Evolutionary conservation across 2,888 invertebrate genomes (phyloP).

Genomic region (Athalia circularis): DNA sequence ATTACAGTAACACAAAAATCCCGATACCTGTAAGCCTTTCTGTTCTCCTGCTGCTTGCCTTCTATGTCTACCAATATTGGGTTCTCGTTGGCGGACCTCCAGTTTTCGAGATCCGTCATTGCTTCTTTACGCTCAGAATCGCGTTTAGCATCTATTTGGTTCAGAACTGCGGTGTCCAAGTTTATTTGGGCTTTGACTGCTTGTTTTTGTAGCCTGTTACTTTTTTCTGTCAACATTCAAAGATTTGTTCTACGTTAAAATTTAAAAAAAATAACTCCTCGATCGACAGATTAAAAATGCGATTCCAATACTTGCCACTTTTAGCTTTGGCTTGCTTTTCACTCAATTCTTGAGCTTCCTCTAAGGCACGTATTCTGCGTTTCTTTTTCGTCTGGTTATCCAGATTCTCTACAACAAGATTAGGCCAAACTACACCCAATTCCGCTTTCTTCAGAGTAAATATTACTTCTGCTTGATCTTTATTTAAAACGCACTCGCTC

Average conservation of each 20-base stretch:
- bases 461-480: slow-evolving; percentile 76
- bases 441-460: slow-evolving; percentile 82
- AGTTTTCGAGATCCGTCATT: slow-evolving; percentile 81
- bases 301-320: slow-evolving; percentile 58
- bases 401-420: slow-evolving; percentile 76
- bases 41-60: slow-evolving; percentile 61
- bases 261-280: neutral
- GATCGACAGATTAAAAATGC: neutral
- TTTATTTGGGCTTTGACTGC: slow-evolving; percentile 79
- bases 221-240: slow-evolving; percentile 70
- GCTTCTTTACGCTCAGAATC: slow-evolving; percentile 80
- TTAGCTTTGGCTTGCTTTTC: slow-evolving; percentile 77
- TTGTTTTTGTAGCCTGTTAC: slow-evolving; percentile 77
- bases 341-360: slow-evolving; percentile 77
- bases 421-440: slow-evolving; percentile 76
- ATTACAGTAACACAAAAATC: slow-evolving; percentile 7
- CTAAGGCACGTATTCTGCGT: slow-evolving; percentile 77
- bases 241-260: neutral
- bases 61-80: slow-evolving; percentile 57
- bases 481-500: slow-evolving; percentile 80
- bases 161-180: slow-evolving; percentile 77
- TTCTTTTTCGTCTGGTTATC: slow-evolving; percentile 77
- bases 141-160: slow-evolving; percentile 80
- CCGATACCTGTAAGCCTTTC: slow-evolving; percentile 62
- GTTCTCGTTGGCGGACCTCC: slow-evolving; percentile 72